phyloP scores from a whole-genome alignment of 2,113 vertebrate species.

The Melanerpes formicivorus region DNA sequence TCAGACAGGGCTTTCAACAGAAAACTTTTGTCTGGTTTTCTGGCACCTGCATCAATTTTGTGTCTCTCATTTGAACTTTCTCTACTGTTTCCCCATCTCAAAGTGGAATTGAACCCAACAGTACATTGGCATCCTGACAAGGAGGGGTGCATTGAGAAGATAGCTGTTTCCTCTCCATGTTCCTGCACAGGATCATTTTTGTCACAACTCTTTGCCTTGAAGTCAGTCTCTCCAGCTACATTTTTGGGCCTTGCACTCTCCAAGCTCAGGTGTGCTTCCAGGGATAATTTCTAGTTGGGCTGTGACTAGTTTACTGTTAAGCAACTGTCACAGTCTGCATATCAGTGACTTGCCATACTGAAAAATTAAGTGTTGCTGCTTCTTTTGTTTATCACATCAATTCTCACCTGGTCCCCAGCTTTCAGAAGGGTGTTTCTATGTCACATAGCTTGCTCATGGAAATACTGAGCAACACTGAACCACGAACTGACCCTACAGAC shows the following conservation, averaged over 20 bases:
- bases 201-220: background rate
- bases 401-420: background rate
- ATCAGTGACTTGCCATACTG: accelerated
- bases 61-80: background rate
- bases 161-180: background rate
- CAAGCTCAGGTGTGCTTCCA: background rate
- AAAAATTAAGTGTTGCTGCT: background rate
- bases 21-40: background rate
- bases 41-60: background rate
- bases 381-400: background rate
- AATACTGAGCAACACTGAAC: background rate
- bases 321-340: background rate
- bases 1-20: background rate
- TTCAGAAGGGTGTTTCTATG: background rate
- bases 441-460: background rate
- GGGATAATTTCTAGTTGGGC: background rate
- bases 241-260: background rate
- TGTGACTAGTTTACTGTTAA: background rate
- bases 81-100: background rate
- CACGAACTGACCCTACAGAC: background rate
- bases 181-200: background rate
- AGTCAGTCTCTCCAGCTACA: background rate
- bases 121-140: background rate
- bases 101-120: background rate
- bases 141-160: background rate